These are phyloP conservation scores for Rhadinocentrus ornatus DNA, from an alignment of 2,797 vertebrate genomes.

Conservation along the genomic window DNA sequence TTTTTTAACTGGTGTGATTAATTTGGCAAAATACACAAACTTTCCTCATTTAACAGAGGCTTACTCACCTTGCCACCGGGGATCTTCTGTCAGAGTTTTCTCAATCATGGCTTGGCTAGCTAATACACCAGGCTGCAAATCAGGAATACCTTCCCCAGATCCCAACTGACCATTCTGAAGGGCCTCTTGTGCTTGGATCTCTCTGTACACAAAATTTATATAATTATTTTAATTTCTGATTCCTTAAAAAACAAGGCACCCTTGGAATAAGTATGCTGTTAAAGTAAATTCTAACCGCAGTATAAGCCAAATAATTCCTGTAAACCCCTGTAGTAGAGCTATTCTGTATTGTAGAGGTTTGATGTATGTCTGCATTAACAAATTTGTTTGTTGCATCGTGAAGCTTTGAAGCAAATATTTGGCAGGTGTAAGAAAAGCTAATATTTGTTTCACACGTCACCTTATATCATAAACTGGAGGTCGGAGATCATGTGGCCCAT, in stretches of 20 bases:
- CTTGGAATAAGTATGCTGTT: neutral
- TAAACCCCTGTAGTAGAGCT: neutral
- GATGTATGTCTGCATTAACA: conserved; percentile 4
- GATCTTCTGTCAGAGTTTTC: conserved; percentile 93
- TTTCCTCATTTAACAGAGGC: neutral
- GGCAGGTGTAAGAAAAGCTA: conserved; percentile 40
- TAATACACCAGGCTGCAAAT: conserved; percentile 91
- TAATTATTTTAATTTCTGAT: neutral
- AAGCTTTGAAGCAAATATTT: conserved; percentile 25
- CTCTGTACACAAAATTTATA: conserved; percentile 77
- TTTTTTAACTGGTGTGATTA: neutral
- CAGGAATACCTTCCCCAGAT: conserved; percentile 87
- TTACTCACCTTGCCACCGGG: conserved; percentile 92
- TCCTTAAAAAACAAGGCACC: neutral
- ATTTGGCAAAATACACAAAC: neutral
- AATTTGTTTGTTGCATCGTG: conserved; percentile 21
- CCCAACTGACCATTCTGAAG: conserved; percentile 91
- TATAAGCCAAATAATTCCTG: neutral
- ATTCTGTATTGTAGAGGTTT: neutral
- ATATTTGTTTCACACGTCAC: conserved; percentile 71
- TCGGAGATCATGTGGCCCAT: conserved; percentile 92
- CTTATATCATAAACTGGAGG: conserved; percentile 94
- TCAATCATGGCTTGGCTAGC: conserved; percentile 97
- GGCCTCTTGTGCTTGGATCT: conserved; percentile 94
- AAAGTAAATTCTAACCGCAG: neutral